A percentile compares a stretch with the other conserved stretches of the same genome.
phyloP scores from a whole-genome alignment of 1,140 invertebrate species.

The Yoshiicerus persimilis region DNA sequence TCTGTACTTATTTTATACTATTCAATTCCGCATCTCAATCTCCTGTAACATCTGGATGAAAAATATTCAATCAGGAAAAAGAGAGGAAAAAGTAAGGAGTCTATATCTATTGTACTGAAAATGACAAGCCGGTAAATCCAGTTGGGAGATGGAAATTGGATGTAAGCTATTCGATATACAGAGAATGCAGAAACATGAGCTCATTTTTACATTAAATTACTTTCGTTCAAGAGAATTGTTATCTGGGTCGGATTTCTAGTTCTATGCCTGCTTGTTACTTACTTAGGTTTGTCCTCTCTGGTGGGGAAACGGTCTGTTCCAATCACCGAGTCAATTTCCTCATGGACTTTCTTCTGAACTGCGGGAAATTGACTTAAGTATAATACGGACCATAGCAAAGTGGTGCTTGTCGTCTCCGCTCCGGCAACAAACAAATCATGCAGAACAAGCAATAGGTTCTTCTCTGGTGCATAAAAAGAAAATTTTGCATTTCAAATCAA shows the following conservation, averaged over 20 bases:
- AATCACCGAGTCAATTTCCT: slow-evolving; percentile 54
- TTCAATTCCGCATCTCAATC: background rate
- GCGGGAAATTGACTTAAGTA: slow-evolving; percentile 53
- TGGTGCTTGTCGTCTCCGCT: slow-evolving; percentile 57
- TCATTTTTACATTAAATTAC: background rate
- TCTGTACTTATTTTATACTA: background rate
- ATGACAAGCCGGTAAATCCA: background rate
- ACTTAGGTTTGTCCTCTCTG: slow-evolving; percentile 70
- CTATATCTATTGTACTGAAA: background rate
- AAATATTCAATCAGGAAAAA: background rate
- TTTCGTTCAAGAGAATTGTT: background rate
- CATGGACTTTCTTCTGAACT: slow-evolving; percentile 52
- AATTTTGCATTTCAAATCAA: background rate
- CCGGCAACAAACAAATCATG: slow-evolving; percentile 41
- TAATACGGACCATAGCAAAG: slow-evolving; percentile 55
- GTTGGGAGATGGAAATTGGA: background rate
- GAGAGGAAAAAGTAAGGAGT: background rate
- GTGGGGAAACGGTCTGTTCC: slow-evolving; percentile 62
- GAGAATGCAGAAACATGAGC: background rate
- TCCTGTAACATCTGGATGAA: background rate
- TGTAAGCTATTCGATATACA: background rate
- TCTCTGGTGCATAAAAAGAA: background rate
- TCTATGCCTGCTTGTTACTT: slow-evolving; percentile 51
- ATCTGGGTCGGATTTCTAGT: background rate
- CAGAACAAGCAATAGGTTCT: background rate